Conservation (phyloP, 2,797 vertebrate genomes). For the Pteropus rufus region DNA sequence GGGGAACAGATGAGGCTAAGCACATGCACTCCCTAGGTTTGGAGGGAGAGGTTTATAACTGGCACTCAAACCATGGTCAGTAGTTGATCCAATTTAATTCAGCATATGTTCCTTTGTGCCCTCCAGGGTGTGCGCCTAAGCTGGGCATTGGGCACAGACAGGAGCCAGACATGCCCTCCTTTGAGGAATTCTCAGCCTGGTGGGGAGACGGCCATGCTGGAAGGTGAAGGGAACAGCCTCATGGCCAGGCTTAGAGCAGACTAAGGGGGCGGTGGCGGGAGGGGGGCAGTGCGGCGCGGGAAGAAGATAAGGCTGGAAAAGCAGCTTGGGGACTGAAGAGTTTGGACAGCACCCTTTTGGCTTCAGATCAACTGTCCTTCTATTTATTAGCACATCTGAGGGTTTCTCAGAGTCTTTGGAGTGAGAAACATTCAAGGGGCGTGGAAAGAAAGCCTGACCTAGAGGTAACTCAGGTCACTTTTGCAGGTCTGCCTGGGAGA, state of each 20-base stretch:
- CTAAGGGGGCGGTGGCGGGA: too few relatives aligned
- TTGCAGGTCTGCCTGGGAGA: neutral
- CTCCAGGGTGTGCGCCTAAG: neutral
- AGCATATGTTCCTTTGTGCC: neutral
- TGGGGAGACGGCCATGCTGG: neutral
- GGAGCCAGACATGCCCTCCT: neutral
- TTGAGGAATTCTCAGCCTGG: neutral
- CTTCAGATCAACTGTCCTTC: neutral
- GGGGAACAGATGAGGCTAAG: neutral
- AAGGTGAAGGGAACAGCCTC: neutral
- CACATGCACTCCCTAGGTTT: neutral
- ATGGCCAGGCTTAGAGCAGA: neutral
- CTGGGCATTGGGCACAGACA: neutral
- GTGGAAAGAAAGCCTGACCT: neutral
- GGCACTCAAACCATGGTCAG: neutral
- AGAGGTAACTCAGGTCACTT: neutral
- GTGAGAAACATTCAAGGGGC: neutral
- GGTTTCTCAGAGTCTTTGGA: neutral
- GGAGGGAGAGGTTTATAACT: neutral
- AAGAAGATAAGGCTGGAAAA: neutral
- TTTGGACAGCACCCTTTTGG: neutral
- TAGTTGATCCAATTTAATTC: neutral
- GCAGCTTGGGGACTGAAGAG: neutral
- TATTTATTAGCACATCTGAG: neutral
- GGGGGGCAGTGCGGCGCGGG: accelerated